These are phyloP conservation scores for Chloropsis hardwickii DNA, from an alignment of 2,113 vertebrate genomes.

Conservation along the genomic window DNA sequence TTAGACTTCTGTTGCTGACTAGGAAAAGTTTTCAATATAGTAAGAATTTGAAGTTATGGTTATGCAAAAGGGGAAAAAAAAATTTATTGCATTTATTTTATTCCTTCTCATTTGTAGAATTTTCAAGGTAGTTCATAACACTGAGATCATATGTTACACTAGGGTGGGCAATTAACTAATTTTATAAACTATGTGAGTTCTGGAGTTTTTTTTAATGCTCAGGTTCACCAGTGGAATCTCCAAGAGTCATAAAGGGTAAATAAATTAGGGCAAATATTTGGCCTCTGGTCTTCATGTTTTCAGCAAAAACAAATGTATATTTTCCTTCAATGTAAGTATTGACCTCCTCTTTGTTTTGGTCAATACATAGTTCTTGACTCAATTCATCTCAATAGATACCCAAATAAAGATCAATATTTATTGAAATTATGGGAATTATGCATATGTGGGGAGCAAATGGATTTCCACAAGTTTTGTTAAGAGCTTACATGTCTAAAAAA, in stretches of 20 bases:
- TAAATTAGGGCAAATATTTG: neutral
- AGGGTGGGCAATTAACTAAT: neutral
- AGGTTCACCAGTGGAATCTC: neutral
- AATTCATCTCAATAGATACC: conserved; percentile 7
- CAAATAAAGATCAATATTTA: neutral
- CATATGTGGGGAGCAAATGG: neutral
- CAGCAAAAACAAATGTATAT: neutral
- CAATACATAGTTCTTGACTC: neutral
- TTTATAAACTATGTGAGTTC: neutral
- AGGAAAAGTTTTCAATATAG: neutral
- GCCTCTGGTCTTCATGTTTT: neutral
- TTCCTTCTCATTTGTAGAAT: neutral
- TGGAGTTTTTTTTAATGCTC: neutral
- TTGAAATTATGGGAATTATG: neutral
- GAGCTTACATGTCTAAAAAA: neutral
- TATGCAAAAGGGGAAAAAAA: neutral
- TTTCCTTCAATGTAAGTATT: neutral
- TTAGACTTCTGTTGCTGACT: neutral
- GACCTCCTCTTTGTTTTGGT: neutral
- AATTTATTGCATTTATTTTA: neutral
- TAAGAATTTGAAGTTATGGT: neutral
- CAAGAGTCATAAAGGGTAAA: neutral
- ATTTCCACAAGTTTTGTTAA: neutral
- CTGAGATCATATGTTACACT: neutral
- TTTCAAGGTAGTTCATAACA: neutral